Conservation (phyloP, 2,888 invertebrate species). For the Tillus elongatus region DNA sequence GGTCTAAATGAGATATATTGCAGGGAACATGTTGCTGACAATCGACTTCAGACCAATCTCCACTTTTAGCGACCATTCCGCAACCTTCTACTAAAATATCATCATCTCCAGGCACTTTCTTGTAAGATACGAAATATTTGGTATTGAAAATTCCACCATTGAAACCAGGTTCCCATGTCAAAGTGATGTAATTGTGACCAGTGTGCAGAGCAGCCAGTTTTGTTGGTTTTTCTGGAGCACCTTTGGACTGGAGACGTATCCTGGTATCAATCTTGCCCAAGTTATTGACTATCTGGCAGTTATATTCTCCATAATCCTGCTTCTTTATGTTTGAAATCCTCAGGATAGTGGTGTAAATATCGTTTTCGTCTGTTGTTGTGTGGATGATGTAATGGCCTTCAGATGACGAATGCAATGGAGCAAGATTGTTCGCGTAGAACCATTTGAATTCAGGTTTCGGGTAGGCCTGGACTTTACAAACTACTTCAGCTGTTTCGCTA, state of each 20-base stretch:
- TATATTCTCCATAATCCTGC: slow-evolving; percentile 87
- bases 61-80: slow-evolving; percentile 48
- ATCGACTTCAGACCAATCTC: slow-evolving; percentile 75
- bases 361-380: slow-evolving; percentile 72
- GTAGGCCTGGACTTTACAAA: slow-evolving; percentile 83
- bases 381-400: slow-evolving; percentile 81
- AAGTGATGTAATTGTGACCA: slow-evolving; percentile 68
- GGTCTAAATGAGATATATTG: slow-evolving; percentile 76
- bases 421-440: slow-evolving; percentile 69
- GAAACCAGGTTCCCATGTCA: slow-evolving; percentile 84
- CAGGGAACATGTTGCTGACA: slow-evolving; percentile 81
- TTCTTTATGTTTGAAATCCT: slow-evolving; percentile 63
- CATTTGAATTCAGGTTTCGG: slow-evolving; percentile 90
- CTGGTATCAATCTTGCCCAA: slow-evolving; percentile 67
- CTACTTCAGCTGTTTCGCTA: slow-evolving; percentile 75
- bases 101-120: slow-evolving; percentile 55
- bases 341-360: slow-evolving; percentile 74
- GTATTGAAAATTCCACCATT: slow-evolving; percentile 82
- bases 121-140: slow-evolving; percentile 78
- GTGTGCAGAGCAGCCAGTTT: slow-evolving; percentile 62
- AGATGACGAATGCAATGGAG: slow-evolving; percentile 67
- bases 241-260: slow-evolving; percentile 76
- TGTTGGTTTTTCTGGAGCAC: slow-evolving; percentile 76
- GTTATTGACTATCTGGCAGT: slow-evolving; percentile 76
- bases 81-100: slow-evolving; percentile 55